phyloP scores from a whole-genome alignment of 2,797 vertebrate species.

The Enteromius argenteus region DNA sequence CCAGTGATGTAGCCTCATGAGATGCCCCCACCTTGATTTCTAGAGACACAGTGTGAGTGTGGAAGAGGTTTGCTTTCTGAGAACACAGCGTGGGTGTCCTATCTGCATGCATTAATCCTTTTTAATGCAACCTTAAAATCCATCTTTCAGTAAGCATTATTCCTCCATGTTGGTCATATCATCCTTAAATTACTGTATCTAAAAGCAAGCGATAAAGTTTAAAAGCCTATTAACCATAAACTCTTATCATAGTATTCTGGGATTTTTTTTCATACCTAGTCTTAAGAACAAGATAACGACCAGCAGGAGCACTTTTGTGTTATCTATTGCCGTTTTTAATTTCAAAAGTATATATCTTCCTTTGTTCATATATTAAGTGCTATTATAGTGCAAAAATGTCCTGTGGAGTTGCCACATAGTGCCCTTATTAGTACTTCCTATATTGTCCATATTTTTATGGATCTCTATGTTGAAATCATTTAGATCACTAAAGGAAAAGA shows the following conservation, averaged over 20 bases:
- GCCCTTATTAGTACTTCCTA: neutral
- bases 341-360: neutral
- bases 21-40: slow-evolving; percentile 21
- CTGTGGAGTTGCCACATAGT: neutral
- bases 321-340: neutral
- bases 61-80: neutral
- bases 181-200: neutral
- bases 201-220: neutral
- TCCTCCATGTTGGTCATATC: neutral
- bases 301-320: neutral
- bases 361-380: neutral
- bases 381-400: neutral
- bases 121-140: neutral
- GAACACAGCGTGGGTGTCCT: slow-evolving; percentile 24
- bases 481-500: neutral
- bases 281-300: neutral
- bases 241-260: neutral
- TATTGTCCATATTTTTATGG: neutral
- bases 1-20: neutral
- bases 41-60: neutral
- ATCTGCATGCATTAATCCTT: neutral
- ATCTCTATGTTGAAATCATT: neutral
- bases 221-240: slow-evolving; percentile 3
- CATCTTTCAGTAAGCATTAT: neutral
- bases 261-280: neutral